Base-by-base conservation (phyloP, 2,113 vertebrate species). In the Tricholaema leucomelas region DNA sequence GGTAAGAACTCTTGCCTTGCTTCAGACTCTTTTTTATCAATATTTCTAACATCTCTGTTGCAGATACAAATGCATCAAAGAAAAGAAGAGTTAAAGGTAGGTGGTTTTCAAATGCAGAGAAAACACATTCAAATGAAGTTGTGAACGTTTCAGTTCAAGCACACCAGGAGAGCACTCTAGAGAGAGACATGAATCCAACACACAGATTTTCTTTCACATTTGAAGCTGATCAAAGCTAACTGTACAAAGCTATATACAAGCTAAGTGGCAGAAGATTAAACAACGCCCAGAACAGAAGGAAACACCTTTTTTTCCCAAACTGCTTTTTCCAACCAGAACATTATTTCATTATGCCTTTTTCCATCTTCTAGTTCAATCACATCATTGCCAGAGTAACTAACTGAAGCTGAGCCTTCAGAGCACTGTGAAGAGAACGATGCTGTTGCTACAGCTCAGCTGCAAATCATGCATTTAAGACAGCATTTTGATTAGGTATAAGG, bases 191-290 rank as follows among this genome's bases (percentile, higher is more conserved):
- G 56, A 88, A 90, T 56, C 80, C 61, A 67, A 24, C 48, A 66
- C 46, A 52, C 28, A 48, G 79, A 54, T 80, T 76, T 83, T 35
- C 61, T 78, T 64, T 50, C 38, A 19, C 58, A 67, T 87, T 87
- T 83, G 80, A 94, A 92, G 54, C 64, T 72, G 54, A 81, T 91
- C 80, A 92, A 91, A 91, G 90, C 50, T 56, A 48, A 44, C 63
- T 2, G 0, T 8, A 85, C 42, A 90, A 79, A 93, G 64, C 38
- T 60, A 30, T 40, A 12, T 12, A 7, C 15, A 85, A 89, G 75
- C 30, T 58, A 72, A 83, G 81, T 33, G 38, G 76, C 61, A 86
- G 42, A 70, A 91, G 85, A 94, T 85, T 77, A 87, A 87, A 91
- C 46, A 82, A 46, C 1, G 1, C 6, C 73, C 6, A 12, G 85